Base-by-base conservation (phyloP, 2,888 invertebrate species). In the Watsonalla binaria region DNA sequence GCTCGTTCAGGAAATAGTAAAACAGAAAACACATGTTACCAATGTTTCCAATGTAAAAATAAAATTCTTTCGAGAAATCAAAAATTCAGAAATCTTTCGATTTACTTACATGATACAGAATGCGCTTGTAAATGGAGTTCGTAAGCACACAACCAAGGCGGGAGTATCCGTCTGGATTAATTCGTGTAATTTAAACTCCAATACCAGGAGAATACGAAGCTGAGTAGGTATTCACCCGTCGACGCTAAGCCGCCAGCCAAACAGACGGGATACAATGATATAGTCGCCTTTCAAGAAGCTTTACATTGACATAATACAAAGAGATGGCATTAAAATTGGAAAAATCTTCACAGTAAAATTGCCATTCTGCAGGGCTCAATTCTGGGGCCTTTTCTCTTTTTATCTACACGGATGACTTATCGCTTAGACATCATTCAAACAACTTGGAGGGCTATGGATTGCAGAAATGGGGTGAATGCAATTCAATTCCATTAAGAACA, bases 171-270 rank as follows among this genome's bases (percentile, higher is more conserved):
- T 67, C 70, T 70, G 82, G 80, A 84, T 84, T 84, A 84, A 84
- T 86, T 87, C 80, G 76, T 80, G 84, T 84, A 84, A 87, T 86
- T 84, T 81, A 82, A 82, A 82, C 82, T 79, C 75, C 76, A 74
- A 79, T 85, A 85, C 84, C 78, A 81, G 79, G 85, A 82, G 81
- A 81, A 79, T 78, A 84, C 67, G 74, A 81, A 78, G 72, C 74
- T 68, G 74, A 78, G 76, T 64, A 79, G 75, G 74, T 81, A 78
- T 80, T 77, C 74, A 74, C 65, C 65, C 59, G 59, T 56, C 61
- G 59, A 63, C 57, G 46, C 56, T 49, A 61, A 60, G 50, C 47
- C 60, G 64, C 58, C 55, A 56, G 55, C 54, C 9, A 14, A 11
- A 58, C 65, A 75, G 69, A 68, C 66, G 61, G 63, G 64, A 66